phyloP scores from a whole-genome alignment of 2,888 invertebrate genomes.

The Idaea dimidiata region DNA sequence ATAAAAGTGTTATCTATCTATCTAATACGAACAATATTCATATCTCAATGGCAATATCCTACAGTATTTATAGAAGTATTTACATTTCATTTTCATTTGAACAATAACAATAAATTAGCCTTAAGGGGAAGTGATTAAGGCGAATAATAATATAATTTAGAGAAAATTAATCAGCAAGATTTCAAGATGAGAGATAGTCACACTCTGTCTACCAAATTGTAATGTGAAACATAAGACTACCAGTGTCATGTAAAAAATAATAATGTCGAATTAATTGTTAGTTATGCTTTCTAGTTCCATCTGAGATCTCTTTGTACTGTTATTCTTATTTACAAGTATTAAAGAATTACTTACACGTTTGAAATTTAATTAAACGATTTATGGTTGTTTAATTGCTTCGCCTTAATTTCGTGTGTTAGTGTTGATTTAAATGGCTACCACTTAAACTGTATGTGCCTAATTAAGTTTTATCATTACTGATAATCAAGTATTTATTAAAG shows the following conservation, averaged over 20 bases:
- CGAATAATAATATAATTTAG: constrained; percentile 26
- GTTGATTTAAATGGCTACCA: background rate
- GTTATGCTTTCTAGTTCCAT: constrained; percentile 54
- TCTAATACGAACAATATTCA: too few species aligned
- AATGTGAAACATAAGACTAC: constrained; percentile 24
- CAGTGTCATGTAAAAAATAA: constrained; percentile 41
- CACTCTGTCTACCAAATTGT: constrained; percentile 27
- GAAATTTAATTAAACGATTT: constrained; percentile 15
- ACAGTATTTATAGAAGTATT: background rate
- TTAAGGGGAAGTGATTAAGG: constrained; percentile 11
- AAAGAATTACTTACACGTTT: constrained; percentile 11
- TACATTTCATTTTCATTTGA: background rate
- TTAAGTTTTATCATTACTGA: constrained; percentile 1
- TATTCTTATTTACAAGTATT: constrained; percentile 4
- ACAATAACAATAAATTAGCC: constrained; percentile 11
- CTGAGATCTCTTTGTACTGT: constrained; percentile 21
- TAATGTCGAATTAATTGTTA: constrained; percentile 54
- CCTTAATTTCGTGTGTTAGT: background rate
- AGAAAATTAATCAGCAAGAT: constrained; percentile 37
- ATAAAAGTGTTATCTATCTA: too few species aligned
- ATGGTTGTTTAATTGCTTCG: constrained; percentile 16
- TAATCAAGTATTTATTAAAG: background rate
- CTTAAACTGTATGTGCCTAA: background rate
- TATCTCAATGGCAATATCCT: background rate
- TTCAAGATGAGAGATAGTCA: constrained; percentile 40